phyloP scores from a whole-genome alignment of 2,113 vertebrate genomes.

The Alethe diademata region DNA sequence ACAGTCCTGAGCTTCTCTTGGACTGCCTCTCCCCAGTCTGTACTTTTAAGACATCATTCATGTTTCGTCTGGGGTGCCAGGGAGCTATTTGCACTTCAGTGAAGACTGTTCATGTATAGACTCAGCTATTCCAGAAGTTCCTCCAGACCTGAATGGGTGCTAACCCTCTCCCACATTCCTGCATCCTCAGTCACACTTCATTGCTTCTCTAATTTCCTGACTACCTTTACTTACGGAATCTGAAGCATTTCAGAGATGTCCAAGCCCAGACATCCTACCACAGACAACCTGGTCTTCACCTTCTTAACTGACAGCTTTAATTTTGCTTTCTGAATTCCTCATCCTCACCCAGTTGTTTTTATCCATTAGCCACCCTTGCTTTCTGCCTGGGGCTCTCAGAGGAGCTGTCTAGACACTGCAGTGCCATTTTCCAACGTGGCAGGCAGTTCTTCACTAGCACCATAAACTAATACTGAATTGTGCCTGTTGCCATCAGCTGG shows the following conservation, averaged over 20 bases:
- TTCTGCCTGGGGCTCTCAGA: neutral
- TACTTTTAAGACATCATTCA: neutral
- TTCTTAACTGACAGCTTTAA: conserved; percentile 15
- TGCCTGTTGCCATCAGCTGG: neutral
- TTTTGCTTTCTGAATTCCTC: conserved; percentile 2
- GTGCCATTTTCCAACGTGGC: neutral
- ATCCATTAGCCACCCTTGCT: neutral
- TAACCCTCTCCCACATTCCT: neutral
- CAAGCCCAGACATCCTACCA: neutral
- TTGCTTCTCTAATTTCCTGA: neutral
- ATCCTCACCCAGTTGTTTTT: neutral
- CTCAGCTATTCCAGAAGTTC: neutral
- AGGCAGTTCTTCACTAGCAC: neutral
- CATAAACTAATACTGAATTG: neutral
- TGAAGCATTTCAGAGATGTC: conserved; percentile 8
- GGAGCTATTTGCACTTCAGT: neutral
- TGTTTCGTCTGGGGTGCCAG: neutral
- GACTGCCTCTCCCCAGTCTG: neutral
- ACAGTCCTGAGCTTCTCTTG: neutral
- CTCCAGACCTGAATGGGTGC: neutral
- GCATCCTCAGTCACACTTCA: neutral
- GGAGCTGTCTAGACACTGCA: neutral
- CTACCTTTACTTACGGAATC: neutral
- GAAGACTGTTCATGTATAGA: neutral
- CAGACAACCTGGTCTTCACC: neutral